Conservation (phyloP, 2,797 vertebrate genomes). For the Pipistrellus kuhlii region DNA sequence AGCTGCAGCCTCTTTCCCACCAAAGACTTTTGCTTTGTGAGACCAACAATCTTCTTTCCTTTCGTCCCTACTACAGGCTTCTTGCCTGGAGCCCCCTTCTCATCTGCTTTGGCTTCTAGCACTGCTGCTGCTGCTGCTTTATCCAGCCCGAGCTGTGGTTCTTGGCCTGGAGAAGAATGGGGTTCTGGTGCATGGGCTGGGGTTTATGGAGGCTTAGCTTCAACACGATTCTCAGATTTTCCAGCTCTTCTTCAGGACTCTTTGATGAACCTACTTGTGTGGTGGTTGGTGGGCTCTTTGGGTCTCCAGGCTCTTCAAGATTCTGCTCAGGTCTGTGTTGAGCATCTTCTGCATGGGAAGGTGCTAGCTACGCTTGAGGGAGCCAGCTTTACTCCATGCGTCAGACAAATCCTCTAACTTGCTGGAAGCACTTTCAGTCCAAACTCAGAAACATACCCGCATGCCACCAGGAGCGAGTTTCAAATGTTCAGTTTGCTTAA, state of each 20-base stretch:
- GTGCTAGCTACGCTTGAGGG: not conserved
- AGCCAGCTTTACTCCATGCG: not conserved
- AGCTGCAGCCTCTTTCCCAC: not conserved
- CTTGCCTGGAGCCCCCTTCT: not conserved
- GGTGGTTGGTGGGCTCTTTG: not conserved
- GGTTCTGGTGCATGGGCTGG: fast-evolving
- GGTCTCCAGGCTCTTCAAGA: not conserved
- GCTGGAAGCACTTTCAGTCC: not conserved
- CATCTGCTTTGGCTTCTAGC: not conserved
- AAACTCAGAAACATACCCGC: not conserved
- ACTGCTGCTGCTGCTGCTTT: no score
- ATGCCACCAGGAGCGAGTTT: not conserved
- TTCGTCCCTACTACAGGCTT: not conserved
- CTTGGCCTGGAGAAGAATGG: not conserved
- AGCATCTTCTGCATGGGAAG: not conserved
- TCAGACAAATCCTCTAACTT: not conserved
- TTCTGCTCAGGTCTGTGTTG: not conserved
- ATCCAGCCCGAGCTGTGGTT: not conserved
- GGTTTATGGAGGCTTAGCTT: not conserved
- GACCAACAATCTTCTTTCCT: not conserved
- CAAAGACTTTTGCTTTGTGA: not conserved
- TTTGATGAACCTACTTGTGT: not conserved
- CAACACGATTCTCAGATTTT: not conserved
- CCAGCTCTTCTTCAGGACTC: not conserved
- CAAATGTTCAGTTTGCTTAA: not conserved